Evolutionary conservation across 2,888 invertebrate species (phyloP).

Genomic region (Timema podura): DNA sequence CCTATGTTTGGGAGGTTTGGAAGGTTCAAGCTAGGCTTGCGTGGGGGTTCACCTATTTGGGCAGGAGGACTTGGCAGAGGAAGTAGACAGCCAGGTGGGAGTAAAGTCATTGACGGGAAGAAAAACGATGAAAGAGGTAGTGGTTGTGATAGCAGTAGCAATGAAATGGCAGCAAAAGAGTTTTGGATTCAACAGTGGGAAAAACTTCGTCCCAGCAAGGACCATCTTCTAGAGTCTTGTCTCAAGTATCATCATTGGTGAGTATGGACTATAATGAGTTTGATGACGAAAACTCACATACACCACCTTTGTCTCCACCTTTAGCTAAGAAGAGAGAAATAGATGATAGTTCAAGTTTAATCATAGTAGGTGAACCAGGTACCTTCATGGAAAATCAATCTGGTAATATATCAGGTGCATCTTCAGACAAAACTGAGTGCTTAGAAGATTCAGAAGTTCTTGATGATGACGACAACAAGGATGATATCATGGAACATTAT

Average conservation of each 20-base stretch:
- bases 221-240: constrained; percentile 13
- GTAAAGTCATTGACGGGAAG: constrained; percentile 25
- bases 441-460: background rate
- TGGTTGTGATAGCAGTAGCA: constrained; percentile 9
- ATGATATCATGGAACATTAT: background rate
- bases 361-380: constrained; percentile 12
- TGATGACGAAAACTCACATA: constrained; percentile 53
- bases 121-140: constrained; percentile 20
- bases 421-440: background rate
- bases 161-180: constrained; percentile 8
- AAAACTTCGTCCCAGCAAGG: background rate
- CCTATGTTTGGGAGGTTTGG: constrained; percentile 51
- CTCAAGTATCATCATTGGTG: constrained; percentile 50
- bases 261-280: constrained; percentile 58
- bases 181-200: background rate
- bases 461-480: background rate
- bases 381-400: constrained; percentile 15
- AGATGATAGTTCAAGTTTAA: background rate
- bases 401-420: background rate
- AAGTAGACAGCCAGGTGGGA: constrained; percentile 12
- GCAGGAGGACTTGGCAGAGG: constrained; percentile 22
- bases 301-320: constrained; percentile 44
- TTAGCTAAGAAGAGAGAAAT: background rate
- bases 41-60: constrained; percentile 41
- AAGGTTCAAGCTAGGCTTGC: constrained; percentile 56